These are phyloP conservation scores for Coluber constrictor DNA, from an alignment of 2,797 vertebrate genomes.

Conservation along the genomic window DNA sequence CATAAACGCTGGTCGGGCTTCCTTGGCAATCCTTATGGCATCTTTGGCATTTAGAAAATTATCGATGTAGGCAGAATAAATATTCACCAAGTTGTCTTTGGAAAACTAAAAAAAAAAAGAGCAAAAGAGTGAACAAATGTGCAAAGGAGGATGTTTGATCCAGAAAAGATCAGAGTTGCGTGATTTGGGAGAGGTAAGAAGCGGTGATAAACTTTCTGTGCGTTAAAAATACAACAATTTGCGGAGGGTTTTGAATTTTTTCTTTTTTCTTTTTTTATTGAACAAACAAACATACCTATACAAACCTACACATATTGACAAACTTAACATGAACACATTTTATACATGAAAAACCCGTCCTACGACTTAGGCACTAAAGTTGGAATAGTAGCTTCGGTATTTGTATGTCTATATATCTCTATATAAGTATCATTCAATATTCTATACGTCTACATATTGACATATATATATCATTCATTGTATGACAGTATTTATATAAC, in stretches of 20 bases:
- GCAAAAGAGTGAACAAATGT: not conserved
- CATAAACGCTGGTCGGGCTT: conserved; percentile 92
- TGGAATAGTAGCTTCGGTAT: too few species aligned
- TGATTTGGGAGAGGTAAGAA: not conserved
- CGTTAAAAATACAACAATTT: not conserved
- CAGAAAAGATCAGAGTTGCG: not conserved
- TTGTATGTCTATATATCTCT: too few species aligned
- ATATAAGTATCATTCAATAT: too few species aligned
- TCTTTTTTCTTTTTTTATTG: too few species aligned
- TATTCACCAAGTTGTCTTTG: conserved; percentile 91
- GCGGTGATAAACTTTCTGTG: not conserved
- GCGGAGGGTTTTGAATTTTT: not conserved
- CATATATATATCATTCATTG: too few species aligned
- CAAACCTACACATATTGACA: too few species aligned
- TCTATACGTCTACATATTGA: too few species aligned
- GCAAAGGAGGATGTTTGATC: not conserved
- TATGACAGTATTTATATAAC: too few species aligned
- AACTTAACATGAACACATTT: too few species aligned
- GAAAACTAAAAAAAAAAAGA: conserved; percentile 80
- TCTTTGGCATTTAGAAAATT: conserved; percentile 99
- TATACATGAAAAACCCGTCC: too few species aligned
- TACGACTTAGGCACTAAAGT: too few species aligned
- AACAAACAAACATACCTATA: too few species aligned
- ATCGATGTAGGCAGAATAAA: conserved; percentile 97
- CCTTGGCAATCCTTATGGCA: conserved; percentile 92